These are phyloP conservation scores for Drosophila tripunctata DNA, from an alignment of 2,888 invertebrate genomes.

Conservation along the genomic window DNA sequence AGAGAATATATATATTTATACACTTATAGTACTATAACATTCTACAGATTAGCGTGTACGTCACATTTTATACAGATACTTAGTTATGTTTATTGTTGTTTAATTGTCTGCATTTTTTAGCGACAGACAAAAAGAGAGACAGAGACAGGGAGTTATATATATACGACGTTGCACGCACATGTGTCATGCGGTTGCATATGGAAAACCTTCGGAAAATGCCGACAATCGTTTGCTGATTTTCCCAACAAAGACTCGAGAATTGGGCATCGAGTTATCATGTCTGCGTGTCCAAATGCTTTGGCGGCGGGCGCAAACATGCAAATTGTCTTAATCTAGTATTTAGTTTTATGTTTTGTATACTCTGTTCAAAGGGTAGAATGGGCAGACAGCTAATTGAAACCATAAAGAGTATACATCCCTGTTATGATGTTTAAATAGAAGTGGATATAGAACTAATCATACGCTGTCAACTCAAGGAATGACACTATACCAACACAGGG, in stretches of 20 bases:
- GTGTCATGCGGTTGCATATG: constrained; percentile 39
- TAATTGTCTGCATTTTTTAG: constrained; percentile 63
- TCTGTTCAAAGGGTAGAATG: too few relatives aligned
- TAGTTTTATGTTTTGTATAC: constrained; percentile 40
- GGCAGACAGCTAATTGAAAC: too few relatives aligned
- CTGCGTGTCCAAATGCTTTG: constrained; percentile 73
- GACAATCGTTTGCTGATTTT: constrained; percentile 69
- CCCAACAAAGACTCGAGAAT: constrained; percentile 50
- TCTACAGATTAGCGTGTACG: constrained; percentile 34
- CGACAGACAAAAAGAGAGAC: too few relatives aligned
- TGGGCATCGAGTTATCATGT: constrained; percentile 64
- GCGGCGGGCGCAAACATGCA: constrained; percentile 67
- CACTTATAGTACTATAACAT: constrained; percentile 8
- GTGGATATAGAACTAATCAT: too few relatives aligned
- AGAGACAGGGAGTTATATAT: constrained; percentile 26
- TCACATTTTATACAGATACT: constrained; percentile 38
- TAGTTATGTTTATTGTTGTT: constrained; percentile 58
- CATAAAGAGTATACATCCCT: too few relatives aligned
- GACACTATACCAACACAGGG: too few relatives aligned
- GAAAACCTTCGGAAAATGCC: constrained; percentile 79
- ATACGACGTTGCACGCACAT: constrained; percentile 64
- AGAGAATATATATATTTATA: not conserved
- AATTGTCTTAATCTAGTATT: constrained; percentile 78
- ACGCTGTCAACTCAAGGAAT: too few relatives aligned
- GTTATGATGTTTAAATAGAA: too few relatives aligned